Conservation (phyloP, 2,888 invertebrate species). For the Caenorhabditis virilis region DNA sequence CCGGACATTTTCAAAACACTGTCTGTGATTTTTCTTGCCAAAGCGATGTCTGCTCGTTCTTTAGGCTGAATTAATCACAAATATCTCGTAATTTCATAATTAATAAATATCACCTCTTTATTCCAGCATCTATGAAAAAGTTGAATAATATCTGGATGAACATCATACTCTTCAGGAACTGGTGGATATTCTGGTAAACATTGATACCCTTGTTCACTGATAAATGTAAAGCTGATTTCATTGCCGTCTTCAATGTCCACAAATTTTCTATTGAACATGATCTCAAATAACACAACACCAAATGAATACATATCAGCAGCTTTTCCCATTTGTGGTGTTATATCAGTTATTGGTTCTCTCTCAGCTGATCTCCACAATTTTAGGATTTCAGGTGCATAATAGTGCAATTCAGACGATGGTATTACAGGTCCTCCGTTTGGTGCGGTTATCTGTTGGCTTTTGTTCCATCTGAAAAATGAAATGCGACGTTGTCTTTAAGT, state of each 20-base stretch:
- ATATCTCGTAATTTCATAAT: neutral
- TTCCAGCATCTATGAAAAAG: constrained; percentile 52
- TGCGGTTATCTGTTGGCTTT: too few species aligned
- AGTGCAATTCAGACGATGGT: constrained; percentile 66
- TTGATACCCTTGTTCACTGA: neutral
- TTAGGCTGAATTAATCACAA: constrained; percentile 10
- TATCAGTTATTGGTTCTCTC: too few species aligned
- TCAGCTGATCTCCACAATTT: constrained; percentile 25
- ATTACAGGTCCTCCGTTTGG: too few species aligned
- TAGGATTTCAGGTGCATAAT: constrained; percentile 64
- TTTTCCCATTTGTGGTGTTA: constrained; percentile 14
- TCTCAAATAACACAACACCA: constrained; percentile 62
- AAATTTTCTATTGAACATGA: constrained; percentile 45
- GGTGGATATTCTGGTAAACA: neutral
- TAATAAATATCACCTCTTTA: constrained; percentile 9
- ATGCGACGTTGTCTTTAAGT: too few species aligned
- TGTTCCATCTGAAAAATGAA: too few species aligned
- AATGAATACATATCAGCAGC: constrained; percentile 62
- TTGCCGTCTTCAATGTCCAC: constrained; percentile 47
- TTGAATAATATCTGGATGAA: constrained; percentile 56
- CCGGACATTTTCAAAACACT: constrained; percentile 66
- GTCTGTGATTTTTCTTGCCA: constrained; percentile 64
- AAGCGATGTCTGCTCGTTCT: constrained; percentile 52
- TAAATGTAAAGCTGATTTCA: too few species aligned
- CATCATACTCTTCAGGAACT: constrained; percentile 1